Base-by-base conservation (phyloP, 2,797 vertebrate species). In the Myripristis murdjan region DNA sequence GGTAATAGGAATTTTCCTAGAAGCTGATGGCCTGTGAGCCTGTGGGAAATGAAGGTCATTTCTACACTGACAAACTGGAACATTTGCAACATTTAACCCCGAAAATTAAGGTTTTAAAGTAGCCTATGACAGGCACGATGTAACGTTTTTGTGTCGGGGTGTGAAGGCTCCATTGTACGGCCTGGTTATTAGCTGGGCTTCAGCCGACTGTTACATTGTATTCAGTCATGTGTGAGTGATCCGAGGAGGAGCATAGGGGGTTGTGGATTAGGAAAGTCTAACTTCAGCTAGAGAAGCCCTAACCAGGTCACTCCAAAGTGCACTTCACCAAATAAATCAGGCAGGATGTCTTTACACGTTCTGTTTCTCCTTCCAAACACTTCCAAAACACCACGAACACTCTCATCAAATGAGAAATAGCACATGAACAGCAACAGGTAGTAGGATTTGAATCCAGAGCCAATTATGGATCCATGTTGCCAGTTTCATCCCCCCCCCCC, bases 201-300 rank as follows among this genome's bases (percentile, higher is more conserved):
- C 53, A 26, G 28, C 39, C 20, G 20, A 53, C 60, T 57, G 44
- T 61, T 56, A 26, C 11, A 14, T 44, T 33, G 59, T 23, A 46
- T 62, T 56, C 28, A 75, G 33, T 83, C 85, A 88, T 81, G 87
- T 77, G 84, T 88, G 65, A 83, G 56, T 64, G 28, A 84, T 76
- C 41, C 28, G 46, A 44, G 46, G 39, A 22, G 59, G 61, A 44
- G 70, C 35, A 70, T 44, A 68, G 49, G 49, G 66, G 67, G 49
- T 51, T 71, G 56, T 26, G 86, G 77, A 87, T 85, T 58, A 84
- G 57, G 31, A n/a, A 63, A 53, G 23, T 59, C 18, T 22, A 26
- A 35, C 53, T 70, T 73, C 35, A 72, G 31, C 11, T 3, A 10
- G 9, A 11, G 77, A 31, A 56, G 14, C 35, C 80, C 72, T 20